phyloP scores from a whole-genome alignment of 2,888 invertebrate species.

The Minunthozetes semirufus region DNA sequence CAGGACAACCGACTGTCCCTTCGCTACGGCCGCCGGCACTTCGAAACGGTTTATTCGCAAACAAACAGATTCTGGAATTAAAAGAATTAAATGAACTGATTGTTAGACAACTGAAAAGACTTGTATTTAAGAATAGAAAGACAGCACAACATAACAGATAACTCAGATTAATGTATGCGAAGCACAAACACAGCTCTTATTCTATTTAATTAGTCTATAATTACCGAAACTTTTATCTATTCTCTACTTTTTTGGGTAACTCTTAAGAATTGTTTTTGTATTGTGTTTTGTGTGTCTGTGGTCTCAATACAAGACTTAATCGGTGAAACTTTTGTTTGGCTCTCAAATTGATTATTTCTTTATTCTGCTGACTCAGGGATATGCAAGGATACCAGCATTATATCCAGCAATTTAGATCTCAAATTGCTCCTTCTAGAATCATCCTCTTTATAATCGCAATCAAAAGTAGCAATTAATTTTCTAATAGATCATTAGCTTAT shows the following conservation, averaged over 20 bases:
- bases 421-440: no score
- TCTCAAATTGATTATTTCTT: conserved; percentile 9
- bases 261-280: conserved; percentile 1
- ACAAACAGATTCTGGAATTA: conserved; percentile 14
- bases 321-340: background rate
- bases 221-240: conserved; percentile 19
- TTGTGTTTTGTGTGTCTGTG: conserved; percentile 5
- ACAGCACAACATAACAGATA: background rate
- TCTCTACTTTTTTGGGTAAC: background rate
- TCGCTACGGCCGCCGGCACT: conserved; percentile 38
- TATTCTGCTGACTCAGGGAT: background rate
- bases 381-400: no score
- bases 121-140: background rate
- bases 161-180: conserved; percentile 28
- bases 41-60: conserved; percentile 35
- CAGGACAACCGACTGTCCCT: conserved; percentile 33
- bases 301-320: conserved; percentile 8
- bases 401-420: no score
- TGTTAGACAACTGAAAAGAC: background rate
- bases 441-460: no score
- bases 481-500: no score
- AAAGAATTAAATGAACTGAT: conserved; percentile 12
- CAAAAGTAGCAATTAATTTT: no score
- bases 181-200: conserved; percentile 10
- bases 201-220: conserved; percentile 28